Evolutionary conservation across 2,888 invertebrate genomes (phyloP), one percentile per base, ranked within the genome.

Genomic region (Aporophyla lueneburgensis): DNA sequence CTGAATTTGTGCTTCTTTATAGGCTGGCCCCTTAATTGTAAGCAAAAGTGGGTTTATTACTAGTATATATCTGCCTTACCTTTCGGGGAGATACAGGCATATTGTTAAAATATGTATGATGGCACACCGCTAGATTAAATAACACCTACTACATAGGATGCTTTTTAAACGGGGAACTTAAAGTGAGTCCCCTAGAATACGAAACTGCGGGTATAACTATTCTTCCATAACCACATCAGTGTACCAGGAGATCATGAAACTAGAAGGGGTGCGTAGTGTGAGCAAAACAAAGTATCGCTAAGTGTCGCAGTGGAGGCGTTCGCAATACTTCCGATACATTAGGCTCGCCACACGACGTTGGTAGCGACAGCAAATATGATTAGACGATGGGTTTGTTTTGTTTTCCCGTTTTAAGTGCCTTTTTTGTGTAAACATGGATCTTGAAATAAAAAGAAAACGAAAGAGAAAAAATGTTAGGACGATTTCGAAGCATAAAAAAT

Each of bases 311-410:
- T 71, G 66, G 74, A 69, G 81, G 61, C 72, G 27, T 21, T 46
- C 62, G 66, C 73, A 86, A 89, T 83, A 82, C 85, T 89, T 90
- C 87, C 88, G 86, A 87, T 87, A 89, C 90, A 90, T 90, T 90
- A 89, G 80, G 76, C 85, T 70, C 90, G 75, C 89, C 81, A 63
- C 88, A 84, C 75, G 87, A 84, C 77, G 75, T 40, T 75, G 2
- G 86, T 78, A 87, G 61, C 83, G 87, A 77, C 78, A 63, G 81
- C 87, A 85, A 76, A 83, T 79, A 80, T 76, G 46, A 80, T 83
- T 80, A 83, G 33, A 59, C 10, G 40, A 14, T 7, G 43, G n/a
- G n/a, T 56, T 40, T 33, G 27, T 40, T 46, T 58, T 56, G n/a
- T 24, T 67, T 59, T 19, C 4, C 21, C 43, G 24, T 14, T 40